Evolutionary conservation across 1,140 invertebrate genomes (phyloP).

Genomic region (Eupeodes corollae): DNA sequence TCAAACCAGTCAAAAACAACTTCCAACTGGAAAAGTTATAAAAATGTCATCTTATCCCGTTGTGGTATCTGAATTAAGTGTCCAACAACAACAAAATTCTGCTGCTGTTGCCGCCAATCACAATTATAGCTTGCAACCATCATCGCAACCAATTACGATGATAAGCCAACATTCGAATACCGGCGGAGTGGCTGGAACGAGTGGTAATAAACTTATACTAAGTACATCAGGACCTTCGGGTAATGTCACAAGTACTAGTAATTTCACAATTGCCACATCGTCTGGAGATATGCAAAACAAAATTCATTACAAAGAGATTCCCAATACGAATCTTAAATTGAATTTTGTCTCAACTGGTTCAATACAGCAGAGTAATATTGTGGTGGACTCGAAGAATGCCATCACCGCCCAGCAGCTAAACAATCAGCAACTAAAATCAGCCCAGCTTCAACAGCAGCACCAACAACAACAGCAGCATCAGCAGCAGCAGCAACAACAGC

Average conservation of each 20-base stretch:
- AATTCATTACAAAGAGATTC: constrained; percentile 28
- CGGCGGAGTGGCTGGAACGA: constrained; percentile 1
- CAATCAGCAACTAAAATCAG: neutral
- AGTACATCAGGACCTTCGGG: constrained; percentile 17
- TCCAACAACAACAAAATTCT: constrained; percentile 24
- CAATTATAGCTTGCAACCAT: constrained; percentile 32
- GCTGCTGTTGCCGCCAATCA: constrained; percentile 31
- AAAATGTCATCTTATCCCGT: constrained; percentile 31
- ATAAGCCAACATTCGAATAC: constrained; percentile 19
- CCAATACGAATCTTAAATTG: constrained; percentile 31
- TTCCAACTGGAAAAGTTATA: constrained; percentile 27
- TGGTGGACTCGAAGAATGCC: neutral
- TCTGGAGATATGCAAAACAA: constrained; percentile 11
- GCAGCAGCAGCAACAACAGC: constrained; percentile 14
- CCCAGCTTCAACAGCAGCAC: constrained; percentile 8
- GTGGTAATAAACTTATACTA: constrained; percentile 32
- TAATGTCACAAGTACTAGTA: constrained; percentile 14
- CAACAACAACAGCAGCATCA: constrained; percentile 20
- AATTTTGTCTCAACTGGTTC: constrained; percentile 23
- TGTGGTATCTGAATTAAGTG: constrained; percentile 27
- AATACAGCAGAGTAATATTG: constrained; percentile 4
- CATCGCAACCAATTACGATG: constrained; percentile 25
- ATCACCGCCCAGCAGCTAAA: neutral
- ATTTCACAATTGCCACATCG: constrained; percentile 28
- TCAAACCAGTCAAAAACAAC: constrained; percentile 8